phyloP scores from a whole-genome alignment of 2,888 invertebrate species.

The Plutella xylostella region DNA sequence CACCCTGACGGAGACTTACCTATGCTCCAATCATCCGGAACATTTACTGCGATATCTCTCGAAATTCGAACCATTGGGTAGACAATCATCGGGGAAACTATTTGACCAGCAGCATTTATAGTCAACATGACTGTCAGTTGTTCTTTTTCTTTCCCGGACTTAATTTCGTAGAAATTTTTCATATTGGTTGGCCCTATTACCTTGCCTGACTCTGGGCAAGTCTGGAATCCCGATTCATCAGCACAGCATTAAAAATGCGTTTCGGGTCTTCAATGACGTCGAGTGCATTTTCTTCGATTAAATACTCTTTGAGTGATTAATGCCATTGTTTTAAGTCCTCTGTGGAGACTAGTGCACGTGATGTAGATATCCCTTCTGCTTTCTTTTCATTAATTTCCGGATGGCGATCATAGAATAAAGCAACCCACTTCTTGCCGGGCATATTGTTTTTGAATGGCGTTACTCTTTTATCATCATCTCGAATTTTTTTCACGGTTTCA shows the following conservation, averaged over 20 bases:
- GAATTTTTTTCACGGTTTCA: constrained; percentile 7
- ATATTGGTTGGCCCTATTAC: constrained; percentile 14
- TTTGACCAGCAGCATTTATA: constrained; percentile 12
- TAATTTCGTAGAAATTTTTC: constrained; percentile 15
- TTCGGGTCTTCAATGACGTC: constrained; percentile 9
- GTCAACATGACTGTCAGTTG: constrained; percentile 12
- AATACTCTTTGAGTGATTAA: constrained; percentile 7
- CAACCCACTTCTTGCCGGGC: constrained; percentile 2
- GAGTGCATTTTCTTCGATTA: constrained; percentile 4
- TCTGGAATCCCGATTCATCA: constrained; percentile 10
- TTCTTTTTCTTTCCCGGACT: constrained; percentile 15
- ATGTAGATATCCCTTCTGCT: background rate
- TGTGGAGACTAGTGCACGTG: constrained; percentile 8
- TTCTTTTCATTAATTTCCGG: constrained; percentile 2
- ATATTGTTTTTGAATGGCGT: constrained; percentile 8
- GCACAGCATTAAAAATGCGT: constrained; percentile 9
- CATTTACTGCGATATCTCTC: constrained; percentile 15
- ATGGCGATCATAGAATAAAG: background rate
- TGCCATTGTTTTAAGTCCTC: constrained; percentile 8
- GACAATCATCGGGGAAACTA: constrained; percentile 14
- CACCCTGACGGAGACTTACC: constrained; percentile 35
- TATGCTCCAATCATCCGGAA: constrained; percentile 28
- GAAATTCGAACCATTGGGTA: constrained; percentile 11
- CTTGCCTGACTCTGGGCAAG: constrained; percentile 15
- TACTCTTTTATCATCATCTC: constrained; percentile 1